Evolutionary conservation across 2,888 invertebrate genomes (phyloP).

Genomic region (Epiperipatus broadwayi): DNA sequence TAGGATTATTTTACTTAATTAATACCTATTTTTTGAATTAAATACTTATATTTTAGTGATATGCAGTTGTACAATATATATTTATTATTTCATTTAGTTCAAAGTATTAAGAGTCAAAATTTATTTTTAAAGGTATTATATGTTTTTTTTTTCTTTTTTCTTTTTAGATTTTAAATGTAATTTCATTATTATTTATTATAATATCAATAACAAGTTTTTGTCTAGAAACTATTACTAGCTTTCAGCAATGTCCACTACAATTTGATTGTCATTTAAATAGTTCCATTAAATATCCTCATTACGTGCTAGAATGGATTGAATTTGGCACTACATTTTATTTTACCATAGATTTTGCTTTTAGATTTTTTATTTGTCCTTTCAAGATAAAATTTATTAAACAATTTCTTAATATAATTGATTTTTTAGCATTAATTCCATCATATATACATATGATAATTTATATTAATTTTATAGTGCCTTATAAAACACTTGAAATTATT

Average conservation of each 20-base stretch:
- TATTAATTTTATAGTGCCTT: constrained; percentile 68
- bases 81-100: too few relatives aligned
- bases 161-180: constrained; percentile 93
- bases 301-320: constrained; percentile 94
- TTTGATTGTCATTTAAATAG: constrained; percentile 68
- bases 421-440: constrained; percentile 94
- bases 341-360: constrained; percentile 78
- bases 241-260: too few relatives aligned
- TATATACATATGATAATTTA: constrained; percentile 74
- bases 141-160: too few relatives aligned
- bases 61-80: too few relatives aligned
- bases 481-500: constrained; percentile 72
- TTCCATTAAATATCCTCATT: constrained; percentile 78
- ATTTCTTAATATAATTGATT: constrained; percentile 96
- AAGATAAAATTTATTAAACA: constrained; percentile 81
- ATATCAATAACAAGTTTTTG: constrained; percentile 98
- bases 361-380: constrained; percentile 80
- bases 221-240: constrained; percentile 49
- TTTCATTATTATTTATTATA: constrained; percentile 98
- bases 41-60: too few relatives aligned
- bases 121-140: too few relatives aligned
- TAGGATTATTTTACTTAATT: too few relatives aligned
- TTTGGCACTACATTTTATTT: constrained; percentile 99
- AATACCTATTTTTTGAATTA: too few relatives aligned
- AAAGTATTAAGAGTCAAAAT: too few relatives aligned